Evolutionary conservation across 2,888 invertebrate genomes (phyloP), one percentile per base, ranked within the genome.

Genomic region (Xylophagus ater): DNA sequence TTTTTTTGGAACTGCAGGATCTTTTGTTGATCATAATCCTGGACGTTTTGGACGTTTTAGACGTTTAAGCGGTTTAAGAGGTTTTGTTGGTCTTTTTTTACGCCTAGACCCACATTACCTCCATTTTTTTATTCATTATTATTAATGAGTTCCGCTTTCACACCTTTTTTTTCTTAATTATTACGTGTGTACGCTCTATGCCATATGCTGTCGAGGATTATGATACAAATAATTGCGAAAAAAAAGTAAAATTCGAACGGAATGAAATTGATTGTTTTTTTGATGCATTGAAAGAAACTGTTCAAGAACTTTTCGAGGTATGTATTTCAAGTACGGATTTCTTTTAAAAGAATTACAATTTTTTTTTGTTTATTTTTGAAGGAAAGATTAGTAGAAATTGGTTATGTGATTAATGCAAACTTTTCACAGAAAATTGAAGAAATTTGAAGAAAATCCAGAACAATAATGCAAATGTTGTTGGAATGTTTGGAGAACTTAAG

Each of bases 241-340:
- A 36, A 20, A 28, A 36, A 14, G 35, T 36, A 13, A 28, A 26
- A 6, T 36, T 36, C 14, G 45, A 47, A 14, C 42, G 37, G 31
- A 55, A 60, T 2, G 50, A 56, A n/a, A 55, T 54, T 25, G 49
- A 49, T 5, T 58, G 57, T 32, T 60, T 61, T 31, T 52, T 60
- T 3, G 55, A 50, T 37, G 50, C 54, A 7, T 47, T 63, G 4
- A 52, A 54, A 18, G 59, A 58, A 8, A 55, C 55, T 28, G 54
- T 62, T 10, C 36, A 57, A 37, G 53, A 59, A 18, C 54, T 56
- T 12, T 54, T 63, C 7, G 50, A 60, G 43, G 53, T 53, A 28
- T 5, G 24, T 35, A 8, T 15, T 13, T 30, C 17, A 15, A 7
- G 13, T 30, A 9, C 5, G 5, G 14, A 15, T 30, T 30, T 5